phyloP scores from a whole-genome alignment of 2,113 vertebrate genomes.

The Menidia beryllina region DNA sequence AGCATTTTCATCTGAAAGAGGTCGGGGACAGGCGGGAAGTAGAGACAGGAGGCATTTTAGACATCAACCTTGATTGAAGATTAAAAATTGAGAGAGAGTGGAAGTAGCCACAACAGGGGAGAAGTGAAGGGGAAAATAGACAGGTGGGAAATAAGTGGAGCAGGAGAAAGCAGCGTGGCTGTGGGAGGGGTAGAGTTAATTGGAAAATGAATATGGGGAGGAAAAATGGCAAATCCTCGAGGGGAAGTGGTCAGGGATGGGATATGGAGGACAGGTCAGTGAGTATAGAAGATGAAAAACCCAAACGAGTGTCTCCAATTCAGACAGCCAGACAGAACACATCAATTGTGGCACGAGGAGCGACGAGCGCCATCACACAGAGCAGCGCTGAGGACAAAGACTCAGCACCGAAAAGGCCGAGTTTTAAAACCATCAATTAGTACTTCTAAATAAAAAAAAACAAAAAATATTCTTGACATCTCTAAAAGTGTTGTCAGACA shows the following conservation, averaged over 20 bases:
- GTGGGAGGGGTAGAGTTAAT: slow-evolving; percentile 57
- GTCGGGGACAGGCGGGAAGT: neutral
- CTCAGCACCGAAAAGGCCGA: neutral
- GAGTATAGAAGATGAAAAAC: slow-evolving; percentile 45
- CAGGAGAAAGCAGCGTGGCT: slow-evolving; percentile 46
- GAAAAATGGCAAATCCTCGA: slow-evolving; percentile 35
- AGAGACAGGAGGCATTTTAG: slow-evolving; percentile 13
- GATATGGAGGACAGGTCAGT: slow-evolving; percentile 51
- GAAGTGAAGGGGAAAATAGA: slow-evolving; percentile 33
- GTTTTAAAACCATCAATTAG: too few relatives aligned
- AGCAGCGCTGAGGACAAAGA: slow-evolving; percentile 25
- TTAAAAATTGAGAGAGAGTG: neutral
- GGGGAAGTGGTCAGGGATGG: slow-evolving; percentile 39
- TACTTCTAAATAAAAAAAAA: too few relatives aligned
- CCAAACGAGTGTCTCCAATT: slow-evolving; percentile 65
- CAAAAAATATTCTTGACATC: neutral
- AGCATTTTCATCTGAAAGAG: slow-evolving; percentile 78
- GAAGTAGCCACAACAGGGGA: slow-evolving; percentile 5
- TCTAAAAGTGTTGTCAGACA: neutral
- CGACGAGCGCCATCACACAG: neutral
- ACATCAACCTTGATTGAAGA: too few relatives aligned
- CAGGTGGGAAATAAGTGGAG: slow-evolving; percentile 64
- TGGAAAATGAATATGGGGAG: slow-evolving; percentile 33
- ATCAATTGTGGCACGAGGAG: slow-evolving; percentile 35
- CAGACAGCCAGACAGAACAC: slow-evolving; percentile 62